phyloP scores from a whole-genome alignment of 2,113 vertebrate genomes.

The Vulpes vulpes region DNA sequence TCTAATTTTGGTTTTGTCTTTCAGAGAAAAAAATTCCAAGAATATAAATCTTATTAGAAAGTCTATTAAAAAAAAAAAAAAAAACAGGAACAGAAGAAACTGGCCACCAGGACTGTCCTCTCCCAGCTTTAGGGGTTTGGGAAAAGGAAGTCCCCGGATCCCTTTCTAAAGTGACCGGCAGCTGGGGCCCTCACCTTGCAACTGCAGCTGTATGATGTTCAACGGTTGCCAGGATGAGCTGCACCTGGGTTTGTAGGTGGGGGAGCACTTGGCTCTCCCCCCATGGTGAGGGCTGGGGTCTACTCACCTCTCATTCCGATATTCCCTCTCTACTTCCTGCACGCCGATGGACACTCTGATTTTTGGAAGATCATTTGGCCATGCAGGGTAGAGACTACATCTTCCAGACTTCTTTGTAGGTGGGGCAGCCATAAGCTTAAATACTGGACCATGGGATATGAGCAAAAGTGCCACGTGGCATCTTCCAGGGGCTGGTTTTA shows the following conservation, averaged over 20 bases:
- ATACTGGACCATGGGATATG: background rate
- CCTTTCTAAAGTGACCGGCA: background rate
- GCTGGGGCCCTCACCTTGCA: background rate
- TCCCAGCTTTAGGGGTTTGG: background rate
- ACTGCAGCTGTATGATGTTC: no score
- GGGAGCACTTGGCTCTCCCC: background rate
- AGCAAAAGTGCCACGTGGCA: background rate
- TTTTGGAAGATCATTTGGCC: background rate
- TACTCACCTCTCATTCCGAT: background rate
- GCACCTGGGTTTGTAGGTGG: fast-evolving
- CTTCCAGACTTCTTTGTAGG: background rate
- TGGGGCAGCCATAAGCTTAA: background rate
- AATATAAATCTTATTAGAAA: slow-evolving; percentile 20
- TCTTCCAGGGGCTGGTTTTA: background rate
- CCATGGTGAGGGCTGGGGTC: background rate
- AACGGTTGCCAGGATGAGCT: no score
- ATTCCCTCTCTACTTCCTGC: background rate
- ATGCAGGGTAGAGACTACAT: background rate
- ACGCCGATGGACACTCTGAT: background rate
- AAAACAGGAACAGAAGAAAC: background rate
- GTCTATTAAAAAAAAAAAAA: background rate
- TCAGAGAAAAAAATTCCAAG: background rate
- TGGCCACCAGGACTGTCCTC: background rate
- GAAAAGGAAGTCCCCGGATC: background rate
- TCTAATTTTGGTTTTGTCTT: slow-evolving; percentile 42